Evolutionary conservation across 2,113 vertebrate species (phyloP), one percentile per base, ranked within the genome.

Genomic region (Ia io): DNA sequence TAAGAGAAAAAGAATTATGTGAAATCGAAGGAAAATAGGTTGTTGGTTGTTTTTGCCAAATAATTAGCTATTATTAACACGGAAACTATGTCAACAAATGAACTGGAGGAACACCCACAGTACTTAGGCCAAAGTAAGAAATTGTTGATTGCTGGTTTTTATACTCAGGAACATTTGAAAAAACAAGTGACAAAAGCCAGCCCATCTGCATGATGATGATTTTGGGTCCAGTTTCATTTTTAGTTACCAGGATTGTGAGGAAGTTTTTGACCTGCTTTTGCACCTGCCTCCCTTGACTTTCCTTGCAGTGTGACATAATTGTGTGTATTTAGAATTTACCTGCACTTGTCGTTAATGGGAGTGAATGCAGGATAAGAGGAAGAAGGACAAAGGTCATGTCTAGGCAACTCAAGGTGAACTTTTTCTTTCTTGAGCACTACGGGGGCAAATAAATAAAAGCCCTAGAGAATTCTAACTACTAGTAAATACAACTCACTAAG

Each of bases 11-110:
- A 61, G 35, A 90, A 95, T 94, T 93, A 49, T 94, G 44, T 76
- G 73, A 88, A 65, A 96, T 67, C 0, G 37, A 92, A 12, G 53
- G 17, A 92, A 97, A 96, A 84, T 94, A 94, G 76, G 51, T 95
- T 96, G 80, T 80, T 92, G 56, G 77, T 96, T 97, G 92, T 97
- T 97, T 97, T 95, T 97, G 90, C 96, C 96, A 96, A 97, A 95
- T 90, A 95, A 97, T 95, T 93, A 96, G 83, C 85, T 96, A 96
- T 96, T 97, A 95, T 96, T 96, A 96, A 90, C 88, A 87, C 74
- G 83, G 84, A 96, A 92, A 96, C 59, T 97, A 88, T 94, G 56
- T 97, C 96, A 97, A 95, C 95, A 95, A 97, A 95, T 95, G 95
- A 71, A 93, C 88, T 96, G 85, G 84, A 97, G 95, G 76, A 94